Conservation (phyloP, 2,888 invertebrate genomes). For the Dryobota labecula region DNA sequence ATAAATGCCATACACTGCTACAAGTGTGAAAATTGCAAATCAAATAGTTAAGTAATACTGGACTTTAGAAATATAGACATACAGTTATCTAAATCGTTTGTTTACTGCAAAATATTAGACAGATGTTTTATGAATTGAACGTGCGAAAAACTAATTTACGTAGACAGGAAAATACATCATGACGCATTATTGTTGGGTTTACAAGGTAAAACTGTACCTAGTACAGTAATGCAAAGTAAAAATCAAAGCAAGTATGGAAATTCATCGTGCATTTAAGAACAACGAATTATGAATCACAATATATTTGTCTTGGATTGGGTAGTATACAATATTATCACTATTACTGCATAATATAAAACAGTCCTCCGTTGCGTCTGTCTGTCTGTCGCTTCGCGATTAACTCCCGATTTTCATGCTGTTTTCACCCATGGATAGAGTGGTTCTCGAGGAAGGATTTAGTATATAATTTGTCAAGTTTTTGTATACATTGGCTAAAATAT, state of each 20-base stretch:
- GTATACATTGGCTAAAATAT: too few species aligned
- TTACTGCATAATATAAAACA: too few species aligned
- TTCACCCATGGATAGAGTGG: too few species aligned
- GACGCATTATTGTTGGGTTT: constrained; percentile 57
- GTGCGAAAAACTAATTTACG: constrained; percentile 47
- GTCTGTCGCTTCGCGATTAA: too few species aligned
- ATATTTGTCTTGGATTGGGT: constrained; percentile 7
- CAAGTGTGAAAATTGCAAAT: constrained; percentile 40
- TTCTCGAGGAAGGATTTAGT: too few species aligned
- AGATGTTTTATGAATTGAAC: constrained; percentile 30
- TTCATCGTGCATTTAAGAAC: constrained; percentile 8
- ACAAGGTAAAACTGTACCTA: constrained; percentile 65
- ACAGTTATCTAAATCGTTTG: constrained; percentile 32
- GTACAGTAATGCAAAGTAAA: constrained; percentile 28
- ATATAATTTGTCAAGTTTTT: too few species aligned
- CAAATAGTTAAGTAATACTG: constrained; percentile 29
- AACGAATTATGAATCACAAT: constrained; percentile 31
- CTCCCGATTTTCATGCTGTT: too few species aligned
- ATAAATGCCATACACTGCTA: constrained; percentile 32
- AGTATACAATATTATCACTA: too few species aligned
- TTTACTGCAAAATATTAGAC: constrained; percentile 42
- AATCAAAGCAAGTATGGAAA: constrained; percentile 26
- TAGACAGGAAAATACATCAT: constrained; percentile 69
- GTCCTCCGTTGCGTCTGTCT: too few species aligned
- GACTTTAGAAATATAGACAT: constrained; percentile 28